Conservation (phyloP, 1,140 invertebrate species). For the Heliothis subflexa region DNA sequence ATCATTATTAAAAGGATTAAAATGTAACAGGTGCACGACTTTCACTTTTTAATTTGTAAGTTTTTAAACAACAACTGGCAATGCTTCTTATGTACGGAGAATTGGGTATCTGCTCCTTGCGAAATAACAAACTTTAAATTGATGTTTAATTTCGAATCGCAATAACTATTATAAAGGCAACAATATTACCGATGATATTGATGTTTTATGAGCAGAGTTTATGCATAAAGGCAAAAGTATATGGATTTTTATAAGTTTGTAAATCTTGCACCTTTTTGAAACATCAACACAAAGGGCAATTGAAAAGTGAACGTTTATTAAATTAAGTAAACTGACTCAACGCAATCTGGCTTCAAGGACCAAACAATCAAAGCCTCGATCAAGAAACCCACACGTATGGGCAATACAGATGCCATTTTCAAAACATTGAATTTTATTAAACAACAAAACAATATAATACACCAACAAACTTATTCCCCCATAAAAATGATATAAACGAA, state of each 20-base stretch:
- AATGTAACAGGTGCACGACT: neutral
- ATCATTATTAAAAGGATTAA: conserved; percentile 24
- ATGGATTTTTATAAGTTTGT: no score
- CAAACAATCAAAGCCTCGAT: neutral
- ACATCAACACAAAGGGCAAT: no score
- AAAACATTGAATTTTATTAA: conserved; percentile 12
- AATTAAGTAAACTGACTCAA: no score
- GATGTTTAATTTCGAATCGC: conserved; percentile 24
- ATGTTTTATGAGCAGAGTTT: no score
- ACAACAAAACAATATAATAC: conserved; percentile 13
- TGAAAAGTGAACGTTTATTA: no score
- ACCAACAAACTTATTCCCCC: conserved; percentile 16
- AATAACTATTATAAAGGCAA: conserved; percentile 19
- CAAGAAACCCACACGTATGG: neutral
- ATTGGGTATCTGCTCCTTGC: conserved; percentile 27
- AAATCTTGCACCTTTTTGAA: no score
- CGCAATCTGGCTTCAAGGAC: neutral
- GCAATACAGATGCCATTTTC: neutral
- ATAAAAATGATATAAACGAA: conserved; percentile 31
- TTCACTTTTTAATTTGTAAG: conserved; percentile 7
- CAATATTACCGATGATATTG: conserved; percentile 10
- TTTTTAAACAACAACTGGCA: conserved; percentile 15
- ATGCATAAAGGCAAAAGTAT: no score
- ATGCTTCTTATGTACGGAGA: neutral
- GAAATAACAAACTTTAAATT: conserved; percentile 29